Evolutionary conservation across 2,797 vertebrate species (phyloP), one percentile per base, ranked within the genome.

Genomic region (Alosa sapidissima): DNA sequence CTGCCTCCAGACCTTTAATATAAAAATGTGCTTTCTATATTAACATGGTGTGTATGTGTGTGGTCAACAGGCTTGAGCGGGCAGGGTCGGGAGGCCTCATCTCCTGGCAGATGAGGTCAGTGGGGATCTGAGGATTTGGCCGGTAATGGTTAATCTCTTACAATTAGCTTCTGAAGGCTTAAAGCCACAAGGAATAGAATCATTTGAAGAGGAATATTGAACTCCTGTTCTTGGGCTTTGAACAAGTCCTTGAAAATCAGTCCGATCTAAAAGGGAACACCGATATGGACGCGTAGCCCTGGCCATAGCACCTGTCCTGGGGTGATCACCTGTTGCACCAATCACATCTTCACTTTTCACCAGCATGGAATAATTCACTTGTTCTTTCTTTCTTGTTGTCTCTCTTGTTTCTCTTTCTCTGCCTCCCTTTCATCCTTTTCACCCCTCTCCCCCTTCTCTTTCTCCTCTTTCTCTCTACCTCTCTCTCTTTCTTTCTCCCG

Each of bases 351-450:
- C 68, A 41, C 33, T 19, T 41, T 36, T 45, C 68, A 14, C 14
- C 33, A 75, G 68, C 68, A 75, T 72, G 65, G 11, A 72, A 28
- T 72, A 36, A 72, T 45, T 14, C 36, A 75, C 68, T 75, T 28
- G 55, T 58, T 58, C 19, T 58, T n/a, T 58, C 55, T 58, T 58
- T 87, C 28, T 84, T 82, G 28, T 60, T 88, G 48, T 82, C 0
- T 0, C 58, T 75, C 78, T 83, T 78, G 36, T 28, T 72, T 11
- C 0, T 75, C 10, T 41, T 28, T 62, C 10, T 65, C 55, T 48
- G 0, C 28, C 55, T 85, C 33, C 33, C 5, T 48, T 49, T 72
- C 28, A 13, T 72, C 13, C 65, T 36, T 36, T 33, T 19, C 16
- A 16, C 28, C 6, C 33, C n/a, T n/a, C n/a, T n/a, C n/a, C n/a